Evolutionary conservation across 1,140 invertebrate species (phyloP).

Genomic region (Archivesica marissinica): DNA sequence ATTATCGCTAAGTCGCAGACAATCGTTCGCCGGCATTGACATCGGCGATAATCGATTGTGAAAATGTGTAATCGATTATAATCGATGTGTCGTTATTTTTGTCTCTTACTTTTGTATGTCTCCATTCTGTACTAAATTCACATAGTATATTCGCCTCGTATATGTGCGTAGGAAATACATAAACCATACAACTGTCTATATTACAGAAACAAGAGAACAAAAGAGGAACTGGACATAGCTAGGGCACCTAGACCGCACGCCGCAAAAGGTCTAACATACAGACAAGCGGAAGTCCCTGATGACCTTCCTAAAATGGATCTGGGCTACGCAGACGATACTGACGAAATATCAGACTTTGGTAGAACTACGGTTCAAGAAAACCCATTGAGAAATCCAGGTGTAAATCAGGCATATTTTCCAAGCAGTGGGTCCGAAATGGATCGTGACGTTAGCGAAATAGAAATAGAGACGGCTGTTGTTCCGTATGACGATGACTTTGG

Average conservation of each 20-base stretch:
- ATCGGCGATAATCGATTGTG: too few relatives aligned
- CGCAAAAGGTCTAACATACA: conserved; percentile 54
- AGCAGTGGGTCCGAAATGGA: conserved; percentile 63
- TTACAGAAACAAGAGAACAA: conserved; percentile 40
- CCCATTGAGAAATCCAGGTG: conserved; percentile 31
- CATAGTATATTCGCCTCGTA: too few relatives aligned
- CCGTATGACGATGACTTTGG: conserved; percentile 60
- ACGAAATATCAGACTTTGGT: conserved; percentile 37
- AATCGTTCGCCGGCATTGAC: too few relatives aligned
- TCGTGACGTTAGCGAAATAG: conserved; percentile 56
- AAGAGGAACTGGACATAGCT: conserved; percentile 31
- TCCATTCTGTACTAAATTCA: too few relatives aligned
- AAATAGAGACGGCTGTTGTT: conserved; percentile 58
- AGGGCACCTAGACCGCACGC: conserved; percentile 33
- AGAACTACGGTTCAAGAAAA: conserved; percentile 54
- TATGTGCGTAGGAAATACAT: too few relatives aligned
- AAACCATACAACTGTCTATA: too few relatives aligned
- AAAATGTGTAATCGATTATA: too few relatives aligned
- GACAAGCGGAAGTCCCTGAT: conserved; percentile 57
- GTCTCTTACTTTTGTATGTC: too few relatives aligned
- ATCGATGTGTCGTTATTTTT: too few relatives aligned
- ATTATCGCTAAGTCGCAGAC: too few relatives aligned
- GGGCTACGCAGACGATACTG: conserved; percentile 23
- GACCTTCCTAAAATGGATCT: conserved; percentile 58
- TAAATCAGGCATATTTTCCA: conserved; percentile 55